Evolutionary conservation across 2,797 vertebrate species (phyloP), one percentile per base, ranked within the genome.

Genomic region (Thunnus albacares): DNA sequence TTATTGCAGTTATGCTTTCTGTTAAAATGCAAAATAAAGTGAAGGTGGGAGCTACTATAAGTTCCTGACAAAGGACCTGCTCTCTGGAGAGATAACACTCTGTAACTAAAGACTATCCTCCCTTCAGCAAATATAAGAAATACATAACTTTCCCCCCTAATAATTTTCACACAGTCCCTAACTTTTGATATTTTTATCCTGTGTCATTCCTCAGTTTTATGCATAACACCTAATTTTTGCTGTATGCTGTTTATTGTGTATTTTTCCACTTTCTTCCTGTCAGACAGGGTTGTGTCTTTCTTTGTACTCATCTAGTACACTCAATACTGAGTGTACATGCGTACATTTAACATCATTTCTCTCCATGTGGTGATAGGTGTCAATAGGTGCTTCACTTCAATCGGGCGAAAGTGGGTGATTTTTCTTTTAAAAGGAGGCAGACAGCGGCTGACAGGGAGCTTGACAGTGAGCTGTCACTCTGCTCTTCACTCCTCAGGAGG

Each of bases 401-500:
- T 73, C 33, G 26, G 59, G 55, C 22, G 77, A 52, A 74, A 62
- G 53, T 65, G 81, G 45, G 69, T 70, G 70, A 79, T 64, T 86
- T 82, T 81, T 77, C 80, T 84, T 69, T 62, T 73, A 66, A 77
- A 85, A 77, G 71, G 71, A 86, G 70, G 72, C 82, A 86, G 71
- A 77, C 47, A 8, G 64, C 7, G 41, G 59, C 69, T 83, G 84
- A 88, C 85, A 80, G 71, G 63, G 51, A 87, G 71, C 59, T 67
- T 79, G 87, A 73, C 38, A 35, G 59, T 71, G 81, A 80, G 75
- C 65, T 82, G 82, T 77, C 62, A 49, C 66, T 78, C 69, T 62
- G 67, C 81, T 71, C 38, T 45, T 65, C 5, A 1, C 90, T 86
- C 85, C 70, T 83, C 68, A 52, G 80, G 80, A 92, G 80, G 86